Percentiles rank a stretch among this genome's conserved stretches.
Conservation (phyloP, 2,888 invertebrate genomes). For the Steromphala cineraria region DNA sequence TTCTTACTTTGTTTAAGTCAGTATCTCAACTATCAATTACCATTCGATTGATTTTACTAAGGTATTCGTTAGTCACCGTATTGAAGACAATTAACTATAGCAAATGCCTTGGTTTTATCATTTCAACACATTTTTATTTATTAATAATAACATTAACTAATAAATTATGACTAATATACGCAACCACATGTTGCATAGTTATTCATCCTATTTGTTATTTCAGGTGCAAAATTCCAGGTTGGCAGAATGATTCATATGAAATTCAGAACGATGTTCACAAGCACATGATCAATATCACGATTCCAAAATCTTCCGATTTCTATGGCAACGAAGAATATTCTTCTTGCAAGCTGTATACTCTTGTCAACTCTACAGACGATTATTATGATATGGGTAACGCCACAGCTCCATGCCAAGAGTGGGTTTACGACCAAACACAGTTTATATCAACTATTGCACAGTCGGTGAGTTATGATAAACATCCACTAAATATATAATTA, state of each 20-base stretch:
- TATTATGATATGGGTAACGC: neutral
- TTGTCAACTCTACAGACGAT: neutral
- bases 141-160: too few species aligned
- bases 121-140: too few species aligned
- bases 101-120: too few species aligned
- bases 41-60: too few species aligned
- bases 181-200: too few species aligned
- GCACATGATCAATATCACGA: conserved; percentile 25
- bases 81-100: too few species aligned
- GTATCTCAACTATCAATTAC: too few species aligned
- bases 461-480: conserved; percentile 27
- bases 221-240: conserved; percentile 40
- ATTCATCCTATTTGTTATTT: neutral
- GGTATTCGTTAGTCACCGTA: too few species aligned
- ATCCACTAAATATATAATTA: too few species aligned
- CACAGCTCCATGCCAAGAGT: neutral
- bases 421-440: conserved; percentile 46
- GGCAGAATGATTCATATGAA: conserved; percentile 42
- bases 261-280: conserved; percentile 37
- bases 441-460: conserved; percentile 50
- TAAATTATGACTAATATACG: too few species aligned
- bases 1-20: too few species aligned
- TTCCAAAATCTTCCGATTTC: conserved; percentile 20
- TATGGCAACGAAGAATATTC: neutral
- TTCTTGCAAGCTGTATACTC: neutral